Percentiles rank a stretch among this genome's conserved stretches.
Evolutionary conservation across 2,797 vertebrate genomes (phyloP).

Genomic region (Taeniopygia guttata): DNA sequence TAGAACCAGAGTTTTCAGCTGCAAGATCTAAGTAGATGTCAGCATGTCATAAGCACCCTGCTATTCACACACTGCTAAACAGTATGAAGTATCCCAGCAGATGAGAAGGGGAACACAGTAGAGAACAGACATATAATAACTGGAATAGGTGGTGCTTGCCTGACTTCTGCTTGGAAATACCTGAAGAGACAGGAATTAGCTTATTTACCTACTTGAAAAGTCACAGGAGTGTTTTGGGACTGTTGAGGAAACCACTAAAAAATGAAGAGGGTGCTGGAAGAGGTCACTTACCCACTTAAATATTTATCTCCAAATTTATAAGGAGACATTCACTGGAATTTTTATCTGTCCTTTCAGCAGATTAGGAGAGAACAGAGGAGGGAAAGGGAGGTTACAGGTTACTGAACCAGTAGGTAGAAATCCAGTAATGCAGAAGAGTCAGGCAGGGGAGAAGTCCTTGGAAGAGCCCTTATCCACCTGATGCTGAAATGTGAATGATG

Average conservation of each 20-base stretch:
- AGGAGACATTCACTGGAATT: not conserved
- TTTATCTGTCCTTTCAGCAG: not conserved
- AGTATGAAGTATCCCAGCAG: not conserved
- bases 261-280: not conserved
- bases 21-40: slow-evolving; percentile 46
- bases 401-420: not conserved
- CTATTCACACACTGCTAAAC: slow-evolving; percentile 38
- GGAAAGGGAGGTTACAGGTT: not conserved
- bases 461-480: not conserved
- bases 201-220: slow-evolving; percentile 30
- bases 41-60: slow-evolving; percentile 43
- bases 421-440: not conserved
- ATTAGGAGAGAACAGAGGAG: not conserved
- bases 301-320: not conserved
- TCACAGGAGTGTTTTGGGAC: not conserved
- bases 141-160: slow-evolving; percentile 5
- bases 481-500: not conserved
- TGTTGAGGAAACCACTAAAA: slow-evolving; percentile 10
- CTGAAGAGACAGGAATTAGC: not conserved
- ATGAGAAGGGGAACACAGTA: slow-evolving; percentile 8
- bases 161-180: not conserved
- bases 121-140: slow-evolving; percentile 22
- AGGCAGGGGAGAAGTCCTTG: not conserved
- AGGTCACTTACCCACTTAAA: not conserved
- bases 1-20: slow-evolving; percentile 42